Evolutionary conservation across 2,797 vertebrate species (phyloP).

Genomic region (Helicolenus hilgendorfi): DNA sequence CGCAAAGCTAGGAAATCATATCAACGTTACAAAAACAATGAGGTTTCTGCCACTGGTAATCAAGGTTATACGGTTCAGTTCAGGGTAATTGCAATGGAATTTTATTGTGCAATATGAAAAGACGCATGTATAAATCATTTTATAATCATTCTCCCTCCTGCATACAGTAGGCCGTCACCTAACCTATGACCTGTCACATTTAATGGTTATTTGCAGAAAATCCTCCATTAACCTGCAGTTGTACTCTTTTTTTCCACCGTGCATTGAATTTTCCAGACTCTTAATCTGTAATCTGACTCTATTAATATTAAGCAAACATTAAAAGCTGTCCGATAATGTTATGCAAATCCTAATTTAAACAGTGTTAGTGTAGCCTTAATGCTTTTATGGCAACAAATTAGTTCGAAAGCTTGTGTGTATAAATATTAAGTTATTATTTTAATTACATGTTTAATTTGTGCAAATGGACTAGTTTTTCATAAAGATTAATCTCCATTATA

Average conservation of each 20-base stretch:
- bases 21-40: background rate
- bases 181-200: conserved; percentile 21
- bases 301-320: background rate
- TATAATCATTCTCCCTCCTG: background rate
- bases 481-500: conserved; percentile 36
- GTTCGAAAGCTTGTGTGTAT: background rate
- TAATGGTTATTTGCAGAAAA: conserved; percentile 54
- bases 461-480: conserved; percentile 11
- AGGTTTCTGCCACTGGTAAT: background rate
- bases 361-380: background rate
- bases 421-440: background rate
- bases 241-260: background rate
- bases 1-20: background rate
- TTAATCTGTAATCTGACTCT: conserved; percentile 30
- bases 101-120: conserved; percentile 5
- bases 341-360: background rate
- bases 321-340: background rate
- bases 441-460: conserved; percentile 9
- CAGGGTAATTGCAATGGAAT: background rate
- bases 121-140: background rate
- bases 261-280: background rate
- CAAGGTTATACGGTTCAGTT: background rate
- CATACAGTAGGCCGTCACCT: background rate
- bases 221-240: conserved; percentile 44
- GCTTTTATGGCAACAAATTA: background rate